A percentile compares a stretch with the other conserved stretches of the same genome.
These are phyloP conservation scores for Clarias batrachus DNA, from an alignment of 2,113 vertebrate genomes.

Conservation along the genomic window DNA sequence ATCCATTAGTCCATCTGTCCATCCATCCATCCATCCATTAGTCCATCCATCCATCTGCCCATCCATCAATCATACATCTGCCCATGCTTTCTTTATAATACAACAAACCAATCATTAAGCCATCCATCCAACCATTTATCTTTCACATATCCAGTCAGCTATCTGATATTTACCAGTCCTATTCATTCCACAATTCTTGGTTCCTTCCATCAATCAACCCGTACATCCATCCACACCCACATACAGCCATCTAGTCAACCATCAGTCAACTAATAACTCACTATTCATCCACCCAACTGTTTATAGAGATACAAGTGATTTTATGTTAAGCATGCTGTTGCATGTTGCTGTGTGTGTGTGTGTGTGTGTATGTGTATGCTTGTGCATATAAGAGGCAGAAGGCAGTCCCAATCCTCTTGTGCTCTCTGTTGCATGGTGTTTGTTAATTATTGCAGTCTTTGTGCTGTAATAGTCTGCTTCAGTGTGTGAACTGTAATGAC, in stretches of 20 bases:
- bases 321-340: neutral
- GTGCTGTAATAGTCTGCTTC: neutral
- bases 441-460: conserved; percentile 10
- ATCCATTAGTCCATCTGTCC: neutral
- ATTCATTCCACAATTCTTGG: no score
- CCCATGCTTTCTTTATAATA: neutral
- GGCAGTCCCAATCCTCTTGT: neutral
- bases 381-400: neutral
- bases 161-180: neutral
- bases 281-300: neutral
- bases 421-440: neutral
- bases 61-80: neutral
- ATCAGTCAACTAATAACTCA: neutral
- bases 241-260: neutral
- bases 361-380: neutral
- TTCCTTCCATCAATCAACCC: neutral
- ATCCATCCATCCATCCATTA: neutral
- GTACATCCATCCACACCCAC: neutral
- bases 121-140: neutral
- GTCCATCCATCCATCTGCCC: neutral
- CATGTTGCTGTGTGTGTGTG: neutral
- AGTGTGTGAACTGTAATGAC: conserved; percentile 23
- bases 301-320: neutral
- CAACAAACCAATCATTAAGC: neutral
- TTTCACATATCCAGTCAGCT: neutral